Evolutionary conservation across 2,888 invertebrate species (phyloP), one percentile per base, ranked within the genome.

Genomic region (Sturmia bella): DNA sequence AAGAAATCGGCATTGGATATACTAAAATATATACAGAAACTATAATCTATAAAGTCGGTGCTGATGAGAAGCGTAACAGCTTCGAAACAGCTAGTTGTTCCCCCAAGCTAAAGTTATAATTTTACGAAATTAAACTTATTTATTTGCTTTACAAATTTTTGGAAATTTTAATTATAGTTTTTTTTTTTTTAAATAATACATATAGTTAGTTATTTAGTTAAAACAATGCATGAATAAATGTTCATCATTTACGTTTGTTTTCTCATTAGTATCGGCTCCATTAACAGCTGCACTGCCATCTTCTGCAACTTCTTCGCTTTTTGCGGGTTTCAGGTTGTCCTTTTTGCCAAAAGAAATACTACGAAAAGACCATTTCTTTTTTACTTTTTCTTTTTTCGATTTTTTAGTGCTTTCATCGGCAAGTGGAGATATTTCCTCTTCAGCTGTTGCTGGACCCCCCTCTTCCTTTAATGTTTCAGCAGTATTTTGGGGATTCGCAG

Each of bases 291-390:
- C 82, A 12, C 80, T 75, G 70, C 83, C 84, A 52, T 86, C 86
- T 70, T 89, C 88, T 5, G 86, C 85, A 61, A 93, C 91, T 83
- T 91, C 91, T 86, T 92, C 93, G 85, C 93, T 92, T 91, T 96
- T 95, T 87, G 93, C 93, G 86, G 96, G 96, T 91, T 96, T 96
- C 86, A 94, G 94, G 92, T 96, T 96, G 90, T 96, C 96, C 91
- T 96, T 96, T 91, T 95, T 95, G 89, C 95, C 95, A 91, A 96
- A 96, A 89, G 96, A 96, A 92, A 96, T 95, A 89, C 95, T 95
- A 89, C 96, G 94, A 91, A 96, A 94, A 87, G 96, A 96, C 96
- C 96, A 96, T 92, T 96, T 96, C 94, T 96, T 96, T 94, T 96
- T 96, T 86, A 94, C 92, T 92, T 93, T 94, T 86, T 94, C 94